These are phyloP conservation scores for Pristionchus exspectatus DNA, from an alignment of 2,888 invertebrate genomes.

Conservation along the genomic window DNA sequence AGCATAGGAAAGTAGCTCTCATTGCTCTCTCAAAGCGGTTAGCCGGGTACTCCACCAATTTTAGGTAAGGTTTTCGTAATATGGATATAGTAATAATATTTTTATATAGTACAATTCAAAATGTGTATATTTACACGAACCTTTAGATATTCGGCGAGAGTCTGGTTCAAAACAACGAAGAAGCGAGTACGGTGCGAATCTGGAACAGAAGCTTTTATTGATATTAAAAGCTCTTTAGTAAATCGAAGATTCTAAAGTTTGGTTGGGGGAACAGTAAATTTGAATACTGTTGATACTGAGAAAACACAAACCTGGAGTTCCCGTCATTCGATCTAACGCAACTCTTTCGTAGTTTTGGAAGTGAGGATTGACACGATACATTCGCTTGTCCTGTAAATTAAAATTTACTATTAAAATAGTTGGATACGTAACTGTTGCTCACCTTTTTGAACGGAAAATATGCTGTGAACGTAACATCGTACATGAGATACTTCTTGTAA, in stretches of 20 bases:
- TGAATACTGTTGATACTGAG: no score
- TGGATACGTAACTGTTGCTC: not conserved
- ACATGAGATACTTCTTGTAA: constrained; percentile 3
- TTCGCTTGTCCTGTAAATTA: not conserved
- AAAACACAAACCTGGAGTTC: not conserved
- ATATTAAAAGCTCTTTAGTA: not conserved
- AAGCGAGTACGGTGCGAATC: constrained; percentile 30
- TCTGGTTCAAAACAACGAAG: constrained; percentile 27
- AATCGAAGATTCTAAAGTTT: not conserved
- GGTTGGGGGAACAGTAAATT: no score
- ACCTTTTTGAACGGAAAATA: constrained; percentile 9
- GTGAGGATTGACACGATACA: not conserved
- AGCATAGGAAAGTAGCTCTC: no score
- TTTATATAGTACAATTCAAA: no score
- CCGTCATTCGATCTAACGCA: not conserved
- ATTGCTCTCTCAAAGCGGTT: no score
- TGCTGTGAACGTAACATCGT: not conserved
- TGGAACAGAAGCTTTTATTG: not conserved
- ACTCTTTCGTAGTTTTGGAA: not conserved
- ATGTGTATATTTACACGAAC: not conserved
- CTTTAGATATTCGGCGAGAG: constrained; percentile 29
- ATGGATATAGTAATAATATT: no score
- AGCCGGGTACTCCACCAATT: no score
- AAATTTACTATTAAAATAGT: not conserved
- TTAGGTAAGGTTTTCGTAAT: no score